These are phyloP conservation scores for Pteropus alecto DNA, from an alignment of 2,113 vertebrate species.

Conservation along the genomic window DNA sequence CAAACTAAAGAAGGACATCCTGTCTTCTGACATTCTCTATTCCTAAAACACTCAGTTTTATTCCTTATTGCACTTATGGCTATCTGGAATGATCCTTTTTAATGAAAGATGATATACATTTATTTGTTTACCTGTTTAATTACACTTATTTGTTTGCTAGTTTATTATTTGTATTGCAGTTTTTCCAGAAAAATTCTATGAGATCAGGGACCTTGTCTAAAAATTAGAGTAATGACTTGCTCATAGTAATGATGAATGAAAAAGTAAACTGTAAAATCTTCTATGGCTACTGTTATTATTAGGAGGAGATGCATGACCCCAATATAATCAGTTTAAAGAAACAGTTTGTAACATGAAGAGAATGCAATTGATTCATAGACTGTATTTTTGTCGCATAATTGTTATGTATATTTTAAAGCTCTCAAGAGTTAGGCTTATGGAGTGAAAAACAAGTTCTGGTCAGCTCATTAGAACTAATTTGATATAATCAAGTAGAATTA, in stretches of 20 bases:
- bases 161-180: neutral
- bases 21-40: neutral
- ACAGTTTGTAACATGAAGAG: neutral
- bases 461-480: neutral
- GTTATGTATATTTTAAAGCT: neutral
- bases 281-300: neutral
- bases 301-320: neutral
- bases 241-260: neutral
- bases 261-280: neutral
- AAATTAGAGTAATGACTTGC: conserved; percentile 9
- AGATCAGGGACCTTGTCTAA: neutral
- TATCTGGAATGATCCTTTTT: neutral
- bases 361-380: neutral
- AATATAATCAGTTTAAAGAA: neutral
- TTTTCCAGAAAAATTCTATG: neutral
- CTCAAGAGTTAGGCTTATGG: neutral
- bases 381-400: neutral
- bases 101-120: neutral
- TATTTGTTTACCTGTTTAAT: neutral
- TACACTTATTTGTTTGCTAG: neutral
- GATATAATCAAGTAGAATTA: conserved; percentile 36
- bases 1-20: neutral
- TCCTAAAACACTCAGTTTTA: neutral
- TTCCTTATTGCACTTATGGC: neutral
- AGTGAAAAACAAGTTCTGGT: neutral